Evolutionary conservation across 2,797 vertebrate genomes (phyloP).

Genomic region (Pseudocheirus occidentalis): DNA sequence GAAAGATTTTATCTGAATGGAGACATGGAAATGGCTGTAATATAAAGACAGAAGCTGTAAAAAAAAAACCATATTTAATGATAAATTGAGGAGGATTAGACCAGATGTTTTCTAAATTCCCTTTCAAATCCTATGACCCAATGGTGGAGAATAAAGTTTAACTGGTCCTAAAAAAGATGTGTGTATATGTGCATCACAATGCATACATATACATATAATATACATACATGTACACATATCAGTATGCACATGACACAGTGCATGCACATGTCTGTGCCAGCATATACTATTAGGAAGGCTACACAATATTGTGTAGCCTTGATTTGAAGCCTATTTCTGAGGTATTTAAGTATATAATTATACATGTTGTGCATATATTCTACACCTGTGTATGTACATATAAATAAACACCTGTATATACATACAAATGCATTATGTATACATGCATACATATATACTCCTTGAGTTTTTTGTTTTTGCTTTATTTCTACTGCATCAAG

Average conservation of each 20-base stretch:
- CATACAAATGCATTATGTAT: neutral
- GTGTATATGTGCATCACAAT: too few relatives aligned
- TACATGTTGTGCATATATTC: neutral
- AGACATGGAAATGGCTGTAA: neutral
- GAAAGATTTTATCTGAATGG: neutral
- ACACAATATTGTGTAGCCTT: neutral
- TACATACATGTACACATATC: neutral
- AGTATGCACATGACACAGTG: fast-evolving
- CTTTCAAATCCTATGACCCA: neutral
- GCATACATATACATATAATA: too few relatives aligned
- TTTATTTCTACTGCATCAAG: neutral
- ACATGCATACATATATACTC: neutral
- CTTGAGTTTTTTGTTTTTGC: neutral
- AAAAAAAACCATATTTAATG: neutral
- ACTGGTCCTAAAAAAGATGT: neutral
- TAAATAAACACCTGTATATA: neutral
- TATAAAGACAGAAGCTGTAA: neutral
- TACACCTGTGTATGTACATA: neutral
- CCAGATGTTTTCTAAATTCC: neutral
- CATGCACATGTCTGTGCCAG: too few relatives aligned
- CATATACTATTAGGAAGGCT: too few relatives aligned
- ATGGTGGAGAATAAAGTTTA: neutral
- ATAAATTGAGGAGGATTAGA: neutral
- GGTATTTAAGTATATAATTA: neutral
- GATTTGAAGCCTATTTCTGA: neutral